Conservation (phyloP, 2,113 vertebrate species). For the Excalfactoria chinensis region DNA sequence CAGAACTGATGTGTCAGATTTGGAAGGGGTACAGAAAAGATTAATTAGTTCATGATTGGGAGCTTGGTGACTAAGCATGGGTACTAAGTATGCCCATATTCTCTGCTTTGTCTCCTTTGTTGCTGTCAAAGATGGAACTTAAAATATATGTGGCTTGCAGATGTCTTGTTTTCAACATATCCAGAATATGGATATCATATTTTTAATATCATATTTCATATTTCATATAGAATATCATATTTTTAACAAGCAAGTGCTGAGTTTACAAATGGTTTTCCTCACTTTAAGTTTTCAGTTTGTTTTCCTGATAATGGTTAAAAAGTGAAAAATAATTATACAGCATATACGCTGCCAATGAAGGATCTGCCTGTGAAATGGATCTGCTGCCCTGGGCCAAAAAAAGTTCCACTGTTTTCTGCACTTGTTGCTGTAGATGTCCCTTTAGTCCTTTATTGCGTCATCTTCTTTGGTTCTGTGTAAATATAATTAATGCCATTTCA, state of each 20-base stretch:
- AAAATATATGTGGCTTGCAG: fast-evolving
- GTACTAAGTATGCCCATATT: fast-evolving
- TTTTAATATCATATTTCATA: too few relatives aligned
- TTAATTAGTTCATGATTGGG: background rate
- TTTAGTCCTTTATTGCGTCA: background rate
- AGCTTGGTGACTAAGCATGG: background rate
- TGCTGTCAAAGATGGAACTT: background rate
- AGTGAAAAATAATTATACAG: background rate
- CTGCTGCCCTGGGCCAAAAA: background rate
- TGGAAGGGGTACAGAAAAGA: background rate
- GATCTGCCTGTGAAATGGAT: fast-evolving
- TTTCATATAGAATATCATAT: too few relatives aligned
- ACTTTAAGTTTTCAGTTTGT: background rate
- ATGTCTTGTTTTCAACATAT: background rate
- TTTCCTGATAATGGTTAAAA: background rate
- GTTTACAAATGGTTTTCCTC: background rate
- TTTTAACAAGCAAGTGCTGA: background rate
- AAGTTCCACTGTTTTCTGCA: background rate
- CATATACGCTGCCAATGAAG: background rate
- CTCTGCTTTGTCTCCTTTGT: background rate
- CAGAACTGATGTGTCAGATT: background rate
- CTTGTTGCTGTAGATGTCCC: background rate
- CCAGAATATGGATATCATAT: too few relatives aligned
- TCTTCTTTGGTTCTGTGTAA: background rate
- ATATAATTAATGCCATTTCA: background rate